phyloP scores from a whole-genome alignment of 2,113 vertebrate genomes.

The Brachypteracias leptosomus region DNA sequence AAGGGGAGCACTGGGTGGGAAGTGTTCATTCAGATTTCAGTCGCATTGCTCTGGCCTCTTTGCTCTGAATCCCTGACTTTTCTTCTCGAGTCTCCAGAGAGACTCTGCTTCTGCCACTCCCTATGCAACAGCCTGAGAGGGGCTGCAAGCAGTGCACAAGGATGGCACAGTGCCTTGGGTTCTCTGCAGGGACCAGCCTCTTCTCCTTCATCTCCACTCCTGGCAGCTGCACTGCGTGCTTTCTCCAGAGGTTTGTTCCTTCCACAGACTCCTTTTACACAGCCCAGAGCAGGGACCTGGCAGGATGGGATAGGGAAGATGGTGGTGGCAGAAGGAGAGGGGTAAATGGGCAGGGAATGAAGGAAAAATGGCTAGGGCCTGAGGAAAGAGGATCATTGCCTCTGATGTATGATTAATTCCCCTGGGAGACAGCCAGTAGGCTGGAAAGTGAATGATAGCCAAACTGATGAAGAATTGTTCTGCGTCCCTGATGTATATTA shows the following conservation, averaged over 20 bases:
- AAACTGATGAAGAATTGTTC: slow-evolving; percentile 54
- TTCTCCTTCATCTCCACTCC: not conserved
- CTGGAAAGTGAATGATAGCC: slow-evolving; percentile 56
- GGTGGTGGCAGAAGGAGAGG: not conserved
- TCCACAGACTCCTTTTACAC: not conserved
- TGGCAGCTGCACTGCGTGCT: accelerated
- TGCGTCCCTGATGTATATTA: slow-evolving; percentile 50
- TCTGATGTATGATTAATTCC: slow-evolving; percentile 45
- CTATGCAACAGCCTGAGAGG: not conserved
- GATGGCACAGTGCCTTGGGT: accelerated
- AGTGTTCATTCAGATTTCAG: not conserved
- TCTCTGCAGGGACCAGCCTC: not conserved
- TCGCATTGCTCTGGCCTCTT: not conserved
- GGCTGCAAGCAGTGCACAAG: not conserved
- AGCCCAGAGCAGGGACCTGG: not conserved
- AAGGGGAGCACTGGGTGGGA: not conserved
- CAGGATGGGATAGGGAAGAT: not conserved
- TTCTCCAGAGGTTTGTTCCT: not conserved
- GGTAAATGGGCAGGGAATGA: not conserved
- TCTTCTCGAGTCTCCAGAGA: not conserved
- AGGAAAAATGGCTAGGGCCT: not conserved
- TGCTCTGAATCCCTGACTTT: not conserved
- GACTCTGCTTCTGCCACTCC: not conserved
- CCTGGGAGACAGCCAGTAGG: slow-evolving; percentile 15
- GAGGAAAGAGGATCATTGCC: not conserved